Percentiles rank a stretch among this genome's conserved stretches.
Evolutionary conservation across 2,113 vertebrate genomes (phyloP).

Genomic region (Neofelis nebulosa): DNA sequence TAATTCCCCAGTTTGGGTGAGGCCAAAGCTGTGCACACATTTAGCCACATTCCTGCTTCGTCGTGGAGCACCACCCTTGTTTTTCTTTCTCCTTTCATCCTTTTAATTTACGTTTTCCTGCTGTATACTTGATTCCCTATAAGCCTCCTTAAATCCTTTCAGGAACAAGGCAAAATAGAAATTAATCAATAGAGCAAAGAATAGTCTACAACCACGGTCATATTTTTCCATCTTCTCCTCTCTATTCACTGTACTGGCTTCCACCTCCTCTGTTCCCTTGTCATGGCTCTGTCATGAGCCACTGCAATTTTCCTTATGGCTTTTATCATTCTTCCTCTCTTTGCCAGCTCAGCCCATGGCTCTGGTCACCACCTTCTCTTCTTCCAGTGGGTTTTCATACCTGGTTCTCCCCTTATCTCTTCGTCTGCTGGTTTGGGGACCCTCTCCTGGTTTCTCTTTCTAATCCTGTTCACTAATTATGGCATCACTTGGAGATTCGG

Average conservation of each 20-base stretch:
- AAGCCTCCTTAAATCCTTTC: background rate
- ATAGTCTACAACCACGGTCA: background rate
- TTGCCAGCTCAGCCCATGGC: background rate
- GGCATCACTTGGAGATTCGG: background rate
- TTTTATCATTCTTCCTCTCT: background rate
- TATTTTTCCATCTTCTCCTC: background rate
- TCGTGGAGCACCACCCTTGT: background rate
- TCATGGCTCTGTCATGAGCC: background rate
- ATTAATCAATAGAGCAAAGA: background rate
- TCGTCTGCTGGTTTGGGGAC: background rate
- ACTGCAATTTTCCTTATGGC: background rate
- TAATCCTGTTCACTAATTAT: background rate
- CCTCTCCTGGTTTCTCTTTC: background rate
- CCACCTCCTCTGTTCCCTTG: background rate
- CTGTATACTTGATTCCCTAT: background rate
- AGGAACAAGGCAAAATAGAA: constrained; percentile 20
- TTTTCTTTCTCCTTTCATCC: constrained; percentile 20
- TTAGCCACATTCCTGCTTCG: background rate
- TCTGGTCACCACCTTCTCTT: background rate
- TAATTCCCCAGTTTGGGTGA: background rate
- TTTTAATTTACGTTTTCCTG: constrained; percentile 17
- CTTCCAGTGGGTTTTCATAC: background rate
- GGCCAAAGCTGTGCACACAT: background rate
- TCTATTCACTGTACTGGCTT: background rate
- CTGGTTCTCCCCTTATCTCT: background rate